Percentiles rank a stretch among this genome's conserved stretches.
Evolutionary conservation across 2,113 vertebrate species (phyloP).

Genomic region (Anolis sagrei): DNA sequence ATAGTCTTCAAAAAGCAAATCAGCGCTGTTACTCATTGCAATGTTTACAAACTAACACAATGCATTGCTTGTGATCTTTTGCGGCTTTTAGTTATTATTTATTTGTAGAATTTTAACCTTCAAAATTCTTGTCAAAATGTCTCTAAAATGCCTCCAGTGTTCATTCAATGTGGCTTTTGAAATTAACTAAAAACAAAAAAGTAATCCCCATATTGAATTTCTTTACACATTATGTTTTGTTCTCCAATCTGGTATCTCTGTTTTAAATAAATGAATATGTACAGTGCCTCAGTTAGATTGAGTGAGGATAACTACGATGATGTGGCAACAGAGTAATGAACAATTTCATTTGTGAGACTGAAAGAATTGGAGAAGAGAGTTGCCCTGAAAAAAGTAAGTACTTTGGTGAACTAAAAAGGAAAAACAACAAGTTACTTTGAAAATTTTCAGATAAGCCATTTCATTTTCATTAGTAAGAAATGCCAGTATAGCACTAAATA

Average conservation of each 20-base stretch:
- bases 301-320: neutral
- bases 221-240: neutral
- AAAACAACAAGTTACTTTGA: constrained; percentile 16
- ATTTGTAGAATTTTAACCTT: too few relatives aligned
- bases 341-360: neutral
- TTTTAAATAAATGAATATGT: neutral
- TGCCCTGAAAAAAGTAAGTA: neutral
- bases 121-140: too few relatives aligned
- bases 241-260: neutral
- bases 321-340: neutral
- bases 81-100: too few relatives aligned
- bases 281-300: neutral
- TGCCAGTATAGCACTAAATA: constrained; percentile 28
- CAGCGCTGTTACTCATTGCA: too few relatives aligned
- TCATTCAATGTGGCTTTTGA: too few relatives aligned
- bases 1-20: too few relatives aligned
- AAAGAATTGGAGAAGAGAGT: neutral
- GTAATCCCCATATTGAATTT: too few relatives aligned
- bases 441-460: constrained; percentile 1
- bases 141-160: too few relatives aligned
- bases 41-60: too few relatives aligned
- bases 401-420: neutral
- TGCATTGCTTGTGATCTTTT: too few relatives aligned
- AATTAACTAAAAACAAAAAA: too few relatives aligned
- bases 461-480: constrained; percentile 25